Percentiles rank a stretch among this genome's conserved stretches.
Conservation (phyloP, 2,797 vertebrate genomes). For the Dryobates pubescens region DNA sequence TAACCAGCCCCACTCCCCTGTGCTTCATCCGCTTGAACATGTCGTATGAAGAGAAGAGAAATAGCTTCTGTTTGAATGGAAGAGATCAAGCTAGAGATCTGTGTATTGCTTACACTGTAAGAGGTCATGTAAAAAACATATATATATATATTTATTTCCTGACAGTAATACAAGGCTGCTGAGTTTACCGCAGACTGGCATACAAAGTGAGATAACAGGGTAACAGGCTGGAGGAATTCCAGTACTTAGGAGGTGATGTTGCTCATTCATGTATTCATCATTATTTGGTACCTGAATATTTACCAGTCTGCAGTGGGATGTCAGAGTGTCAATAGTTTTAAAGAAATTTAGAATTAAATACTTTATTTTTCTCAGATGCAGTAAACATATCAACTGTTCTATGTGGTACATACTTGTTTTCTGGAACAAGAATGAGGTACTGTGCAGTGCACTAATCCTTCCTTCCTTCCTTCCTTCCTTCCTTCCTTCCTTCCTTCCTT, state of each 20-base stretch:
- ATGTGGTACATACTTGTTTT: neutral
- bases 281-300: neutral
- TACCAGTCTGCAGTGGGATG: neutral
- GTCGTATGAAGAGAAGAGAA: neutral
- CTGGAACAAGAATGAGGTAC: neutral
- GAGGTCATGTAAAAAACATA: neutral
- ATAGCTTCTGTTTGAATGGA: neutral
- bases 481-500: neutral
- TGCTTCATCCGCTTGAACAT: fast-evolving
- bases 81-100: neutral
- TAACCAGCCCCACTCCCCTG: neutral
- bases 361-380: neutral
- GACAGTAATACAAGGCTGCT: fast-evolving
- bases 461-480: neutral
- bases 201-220: neutral
- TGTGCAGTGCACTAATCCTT: neutral
- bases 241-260: too few relatives aligned
- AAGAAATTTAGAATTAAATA: neutral
- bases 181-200: neutral
- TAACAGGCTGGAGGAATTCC: neutral
- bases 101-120: neutral
- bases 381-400: neutral
- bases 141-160: neutral
- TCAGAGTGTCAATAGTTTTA: neutral
- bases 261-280: fast-evolving